phyloP scores from a whole-genome alignment of 2,888 invertebrate species.

The Morpho deidamia region DNA sequence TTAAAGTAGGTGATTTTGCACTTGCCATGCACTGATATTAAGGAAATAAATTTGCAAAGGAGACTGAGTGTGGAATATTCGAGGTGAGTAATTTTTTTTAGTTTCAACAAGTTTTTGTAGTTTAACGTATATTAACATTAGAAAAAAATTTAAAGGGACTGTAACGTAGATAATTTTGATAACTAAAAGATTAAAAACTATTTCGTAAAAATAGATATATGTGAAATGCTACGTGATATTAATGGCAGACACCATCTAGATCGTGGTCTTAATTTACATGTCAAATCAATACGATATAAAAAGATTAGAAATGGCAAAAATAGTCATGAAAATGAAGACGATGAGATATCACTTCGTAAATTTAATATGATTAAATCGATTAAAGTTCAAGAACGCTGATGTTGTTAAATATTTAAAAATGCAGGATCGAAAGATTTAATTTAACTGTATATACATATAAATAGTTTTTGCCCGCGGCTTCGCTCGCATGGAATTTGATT shows the following conservation, averaged over 20 bases:
- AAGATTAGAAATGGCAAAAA: too few species aligned
- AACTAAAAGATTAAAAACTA: neutral
- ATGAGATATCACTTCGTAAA: too few species aligned
- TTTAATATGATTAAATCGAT: too few species aligned
- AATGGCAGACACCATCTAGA: constrained; percentile 15
- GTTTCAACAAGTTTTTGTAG: neutral
- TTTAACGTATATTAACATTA: neutral
- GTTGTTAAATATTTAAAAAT: too few species aligned
- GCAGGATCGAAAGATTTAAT: too few species aligned
- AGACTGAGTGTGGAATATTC: neutral
- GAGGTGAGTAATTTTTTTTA: neutral
- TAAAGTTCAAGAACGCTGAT: too few species aligned
- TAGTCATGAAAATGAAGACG: too few species aligned
- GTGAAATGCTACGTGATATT: neutral
- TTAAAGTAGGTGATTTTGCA: constrained; percentile 36
- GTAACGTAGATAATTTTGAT: neutral
- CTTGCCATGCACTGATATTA: constrained; percentile 53
- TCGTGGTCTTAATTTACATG: constrained; percentile 3
- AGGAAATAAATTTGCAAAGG: neutral
- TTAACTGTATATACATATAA: too few species aligned
- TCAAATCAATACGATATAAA: neutral
- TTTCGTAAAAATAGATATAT: neutral
- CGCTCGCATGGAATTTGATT: too few species aligned
- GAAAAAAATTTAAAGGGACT: neutral
- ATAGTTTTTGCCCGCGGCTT: too few species aligned